These are phyloP conservation scores for Microdon myrmicae DNA, from an alignment of 2,888 invertebrate species.

Conservation along the genomic window DNA sequence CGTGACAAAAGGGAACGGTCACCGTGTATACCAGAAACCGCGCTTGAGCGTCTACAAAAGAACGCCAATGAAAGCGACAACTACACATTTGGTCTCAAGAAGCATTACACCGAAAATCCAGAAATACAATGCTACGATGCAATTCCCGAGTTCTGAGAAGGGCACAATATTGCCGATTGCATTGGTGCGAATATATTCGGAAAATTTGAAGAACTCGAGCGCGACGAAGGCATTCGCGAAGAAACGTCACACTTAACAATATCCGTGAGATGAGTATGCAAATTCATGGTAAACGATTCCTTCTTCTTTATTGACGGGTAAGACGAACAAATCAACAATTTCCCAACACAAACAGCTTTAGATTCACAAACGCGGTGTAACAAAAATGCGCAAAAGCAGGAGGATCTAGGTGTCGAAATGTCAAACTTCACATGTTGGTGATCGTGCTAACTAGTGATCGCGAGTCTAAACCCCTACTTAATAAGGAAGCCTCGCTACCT, in stretches of 20 bases:
- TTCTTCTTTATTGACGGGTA: slow-evolving; percentile 75
- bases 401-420: slow-evolving; percentile 91
- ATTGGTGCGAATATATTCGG: slow-evolving; percentile 95
- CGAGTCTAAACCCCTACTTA: slow-evolving; percentile 70
- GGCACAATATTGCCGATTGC: slow-evolving; percentile 97
- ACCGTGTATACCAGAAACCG: slow-evolving; percentile 78
- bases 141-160: slow-evolving; percentile 98
- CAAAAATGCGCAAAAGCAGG: slow-evolving; percentile 80
- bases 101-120: slow-evolving; percentile 87
- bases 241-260: slow-evolving; percentile 87
- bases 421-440: slow-evolving; percentile 79
- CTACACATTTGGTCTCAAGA: slow-evolving; percentile 91
- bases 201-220: slow-evolving; percentile 90
- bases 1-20: slow-evolving; percentile 81
- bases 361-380: slow-evolving; percentile 76
- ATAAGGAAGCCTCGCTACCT: slow-evolving; percentile 66
- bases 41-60: slow-evolving; percentile 71
- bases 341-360: slow-evolving; percentile 82
- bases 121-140: slow-evolving; percentile 93
- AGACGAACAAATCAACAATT: slow-evolving; percentile 82
- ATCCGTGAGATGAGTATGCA: slow-evolving; percentile 84
- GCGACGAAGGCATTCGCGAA: slow-evolving; percentile 86
- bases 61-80: slow-evolving; percentile 79
- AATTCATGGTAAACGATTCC: slow-evolving; percentile 88
- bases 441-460: slow-evolving; percentile 71